Conservation (phyloP, 2,797 vertebrate species). For the Pampus argenteus region DNA sequence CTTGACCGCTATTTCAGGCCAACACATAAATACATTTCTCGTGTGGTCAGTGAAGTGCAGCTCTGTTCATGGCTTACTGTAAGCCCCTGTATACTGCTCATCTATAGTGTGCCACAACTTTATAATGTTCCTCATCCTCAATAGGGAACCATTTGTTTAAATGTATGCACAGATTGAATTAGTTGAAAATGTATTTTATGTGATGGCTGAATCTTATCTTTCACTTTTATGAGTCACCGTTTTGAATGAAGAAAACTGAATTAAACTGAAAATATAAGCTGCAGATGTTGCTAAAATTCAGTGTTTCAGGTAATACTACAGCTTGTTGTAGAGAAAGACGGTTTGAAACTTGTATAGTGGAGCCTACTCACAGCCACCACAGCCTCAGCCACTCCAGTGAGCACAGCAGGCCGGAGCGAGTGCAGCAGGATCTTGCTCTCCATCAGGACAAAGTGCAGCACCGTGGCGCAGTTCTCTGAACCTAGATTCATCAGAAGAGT, state of each 20-base stretch:
- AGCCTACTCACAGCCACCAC: slow-evolving; percentile 93
- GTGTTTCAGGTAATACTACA: not conserved
- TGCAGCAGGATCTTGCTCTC: slow-evolving; percentile 98
- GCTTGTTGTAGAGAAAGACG: not conserved
- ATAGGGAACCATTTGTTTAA: no score
- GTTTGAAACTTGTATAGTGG: not conserved
- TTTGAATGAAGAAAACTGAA: not conserved
- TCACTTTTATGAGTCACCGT: no score
- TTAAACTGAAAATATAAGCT: not conserved
- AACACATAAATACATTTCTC: not conserved
- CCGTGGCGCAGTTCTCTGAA: slow-evolving; percentile 94
- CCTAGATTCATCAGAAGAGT: slow-evolving; percentile 96
- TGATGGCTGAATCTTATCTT: not conserved
- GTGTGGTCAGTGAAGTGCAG: not conserved
- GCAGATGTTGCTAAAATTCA: not conserved
- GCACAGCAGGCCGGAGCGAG: slow-evolving; percentile 95
- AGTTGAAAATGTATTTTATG: not conserved
- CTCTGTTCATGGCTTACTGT: not conserved
- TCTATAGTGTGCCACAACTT: no score
- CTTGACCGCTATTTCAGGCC: not conserved
- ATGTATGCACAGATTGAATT: no score
- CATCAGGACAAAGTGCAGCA: slow-evolving; percentile 93
- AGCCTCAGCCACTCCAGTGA: slow-evolving; percentile 97
- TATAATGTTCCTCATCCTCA: not conserved
- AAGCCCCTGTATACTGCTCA: no score